Conservation (phyloP, 2,797 vertebrate species). For the Sarcophilus harrisii region DNA sequence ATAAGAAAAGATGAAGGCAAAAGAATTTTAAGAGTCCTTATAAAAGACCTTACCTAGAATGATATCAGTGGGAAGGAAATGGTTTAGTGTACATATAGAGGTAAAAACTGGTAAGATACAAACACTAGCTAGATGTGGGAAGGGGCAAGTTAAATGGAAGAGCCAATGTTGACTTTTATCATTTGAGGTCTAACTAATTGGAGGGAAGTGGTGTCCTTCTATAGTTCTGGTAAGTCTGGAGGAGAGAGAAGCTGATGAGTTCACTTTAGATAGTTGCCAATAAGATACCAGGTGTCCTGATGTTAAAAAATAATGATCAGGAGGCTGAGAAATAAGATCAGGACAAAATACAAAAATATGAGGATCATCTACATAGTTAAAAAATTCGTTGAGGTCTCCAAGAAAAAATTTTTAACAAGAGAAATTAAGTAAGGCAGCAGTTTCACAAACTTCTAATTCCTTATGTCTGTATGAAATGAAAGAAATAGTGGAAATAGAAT, state of each 20-base stretch:
- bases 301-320: neutral
- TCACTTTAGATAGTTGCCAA: neutral
- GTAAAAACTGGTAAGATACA: neutral
- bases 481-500: neutral
- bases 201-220: neutral
- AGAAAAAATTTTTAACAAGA: neutral
- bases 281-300: neutral
- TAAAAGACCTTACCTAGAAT: neutral
- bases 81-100: neutral
- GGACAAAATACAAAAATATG: neutral
- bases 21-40: neutral
- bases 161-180: neutral
- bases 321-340: neutral
- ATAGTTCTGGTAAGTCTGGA: neutral
- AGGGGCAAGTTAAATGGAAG: neutral
- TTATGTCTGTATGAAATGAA: neutral
- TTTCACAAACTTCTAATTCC: neutral
- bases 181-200: neutral
- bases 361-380: neutral
- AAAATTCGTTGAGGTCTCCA: neutral
- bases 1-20: neutral
- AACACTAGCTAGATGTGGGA: neutral
- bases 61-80: neutral
- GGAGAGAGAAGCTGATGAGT: neutral
- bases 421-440: neutral